phyloP scores from a whole-genome alignment of 2,113 vertebrate genomes.

The Lipophrys pholis region DNA sequence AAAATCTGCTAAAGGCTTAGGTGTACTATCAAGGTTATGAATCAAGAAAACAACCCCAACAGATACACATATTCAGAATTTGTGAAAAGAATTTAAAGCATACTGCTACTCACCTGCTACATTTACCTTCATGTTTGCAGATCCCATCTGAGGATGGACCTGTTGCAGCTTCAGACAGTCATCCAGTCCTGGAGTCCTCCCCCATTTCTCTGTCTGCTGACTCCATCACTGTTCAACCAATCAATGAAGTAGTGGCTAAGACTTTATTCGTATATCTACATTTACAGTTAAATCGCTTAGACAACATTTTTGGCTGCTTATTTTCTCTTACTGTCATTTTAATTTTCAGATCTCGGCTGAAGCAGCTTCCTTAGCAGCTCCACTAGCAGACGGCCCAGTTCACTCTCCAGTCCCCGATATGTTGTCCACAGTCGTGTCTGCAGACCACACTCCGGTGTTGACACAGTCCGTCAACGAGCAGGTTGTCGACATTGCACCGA shows the following conservation, averaged over 20 bases:
- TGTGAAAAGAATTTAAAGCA: too few relatives aligned
- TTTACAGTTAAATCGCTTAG: too few relatives aligned
- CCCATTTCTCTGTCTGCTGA: conserved; percentile 42
- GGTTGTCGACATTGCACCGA: conserved; percentile 70
- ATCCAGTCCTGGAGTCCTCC: conserved; percentile 29
- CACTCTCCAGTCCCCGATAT: conserved; percentile 23
- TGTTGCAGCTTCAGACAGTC: conserved; percentile 10
- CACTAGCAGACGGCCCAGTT: conserved; percentile 18
- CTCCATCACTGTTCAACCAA: conserved; percentile 54
- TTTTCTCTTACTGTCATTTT: neutral
- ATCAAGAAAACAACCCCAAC: too few relatives aligned
- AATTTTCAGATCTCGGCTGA: conserved; percentile 45
- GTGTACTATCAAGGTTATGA: too few relatives aligned
- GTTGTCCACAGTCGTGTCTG: conserved; percentile 29
- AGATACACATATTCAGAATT: too few relatives aligned
- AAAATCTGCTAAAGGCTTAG: too few relatives aligned
- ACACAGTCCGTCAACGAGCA: conserved; percentile 68
- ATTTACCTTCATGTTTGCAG: conserved; percentile 25
- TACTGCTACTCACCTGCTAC: neutral
- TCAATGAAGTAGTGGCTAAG: conserved; percentile 73
- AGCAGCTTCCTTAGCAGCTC: neutral
- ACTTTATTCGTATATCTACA: conserved; percentile 8
- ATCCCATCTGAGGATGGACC: conserved; percentile 39
- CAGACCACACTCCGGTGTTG: conserved; percentile 51
- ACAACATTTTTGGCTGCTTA: too few relatives aligned